phyloP scores from a whole-genome alignment of 2,888 invertebrate species.

The Rhingia campestris region DNA sequence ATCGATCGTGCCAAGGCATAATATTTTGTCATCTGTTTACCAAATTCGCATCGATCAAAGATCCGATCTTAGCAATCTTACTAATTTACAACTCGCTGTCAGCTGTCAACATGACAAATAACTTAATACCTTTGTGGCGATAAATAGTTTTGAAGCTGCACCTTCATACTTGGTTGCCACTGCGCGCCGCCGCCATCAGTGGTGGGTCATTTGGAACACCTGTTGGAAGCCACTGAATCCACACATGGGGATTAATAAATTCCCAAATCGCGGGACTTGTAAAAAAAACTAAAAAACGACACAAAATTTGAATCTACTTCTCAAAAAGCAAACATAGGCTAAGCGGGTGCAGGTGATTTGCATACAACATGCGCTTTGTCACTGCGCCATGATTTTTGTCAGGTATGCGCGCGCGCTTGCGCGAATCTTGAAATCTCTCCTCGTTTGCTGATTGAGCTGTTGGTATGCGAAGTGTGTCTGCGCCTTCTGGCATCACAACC shows the following conservation, averaged over 20 bases:
- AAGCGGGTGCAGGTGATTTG: slow-evolving; percentile 65
- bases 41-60: slow-evolving; percentile 32
- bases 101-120: slow-evolving; percentile 62
- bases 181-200: neutral
- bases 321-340: neutral
- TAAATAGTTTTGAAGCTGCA: slow-evolving; percentile 59
- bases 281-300: neutral
- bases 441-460: slow-evolving; percentile 68
- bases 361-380: slow-evolving; percentile 66
- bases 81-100: slow-evolving; percentile 63
- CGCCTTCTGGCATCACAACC: slow-evolving; percentile 10
- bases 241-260: slow-evolving; percentile 53
- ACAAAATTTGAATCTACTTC: slow-evolving; percentile 48
- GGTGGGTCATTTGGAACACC: slow-evolving; percentile 60
- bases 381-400: slow-evolving; percentile 44
- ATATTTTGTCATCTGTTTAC: neutral
- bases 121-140: slow-evolving; percentile 53
- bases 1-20: no score
- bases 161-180: slow-evolving; percentile 12
- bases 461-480: slow-evolving; percentile 54
- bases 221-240: slow-evolving; percentile 53
- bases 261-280: slow-evolving; percentile 41
- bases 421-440: slow-evolving; percentile 57
- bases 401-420: slow-evolving; percentile 26
- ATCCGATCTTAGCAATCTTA: slow-evolving; percentile 34